Percentiles rank a stretch among this genome's conserved stretches.
Evolutionary conservation across 1,140 invertebrate genomes (phyloP).

Genomic region (Leptoteleia sp.): DNA sequence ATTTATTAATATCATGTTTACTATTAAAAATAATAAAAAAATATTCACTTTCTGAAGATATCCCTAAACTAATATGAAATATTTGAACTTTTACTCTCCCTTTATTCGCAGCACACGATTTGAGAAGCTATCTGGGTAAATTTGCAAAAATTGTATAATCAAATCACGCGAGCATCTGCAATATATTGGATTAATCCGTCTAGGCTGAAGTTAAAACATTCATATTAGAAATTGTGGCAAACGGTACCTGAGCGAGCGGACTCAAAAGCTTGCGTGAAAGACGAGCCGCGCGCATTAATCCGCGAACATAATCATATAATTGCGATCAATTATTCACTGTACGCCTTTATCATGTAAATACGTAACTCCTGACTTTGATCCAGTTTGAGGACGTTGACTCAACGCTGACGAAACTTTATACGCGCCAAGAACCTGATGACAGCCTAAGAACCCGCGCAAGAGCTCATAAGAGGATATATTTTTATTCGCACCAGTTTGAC

Average conservation of each 20-base stretch:
- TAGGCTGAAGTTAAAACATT: no score
- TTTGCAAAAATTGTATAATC: no score
- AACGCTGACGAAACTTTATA: slow-evolving; percentile 74
- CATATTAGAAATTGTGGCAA: no score
- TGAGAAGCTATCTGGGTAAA: no score
- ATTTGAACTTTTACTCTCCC: no score
- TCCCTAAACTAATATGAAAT: no score
- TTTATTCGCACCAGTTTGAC: slow-evolving; percentile 70
- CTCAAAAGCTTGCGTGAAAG: slow-evolving; percentile 32
- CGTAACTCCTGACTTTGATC: slow-evolving; percentile 58
- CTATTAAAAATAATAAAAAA: no score
- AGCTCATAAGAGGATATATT: slow-evolving; percentile 75
- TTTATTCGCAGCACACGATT: no score
- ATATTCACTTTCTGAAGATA: no score
- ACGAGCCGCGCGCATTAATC: slow-evolving; percentile 40
- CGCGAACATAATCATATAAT: slow-evolving; percentile 49
- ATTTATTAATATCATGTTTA: no score
- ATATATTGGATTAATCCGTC: no score
- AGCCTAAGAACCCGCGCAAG: slow-evolving; percentile 78
- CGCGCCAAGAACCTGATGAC: slow-evolving; percentile 77
- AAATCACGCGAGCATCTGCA: no score
- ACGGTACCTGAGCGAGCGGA: neutral
- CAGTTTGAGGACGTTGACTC: slow-evolving; percentile 63
- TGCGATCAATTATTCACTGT: slow-evolving; percentile 56
- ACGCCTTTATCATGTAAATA: slow-evolving; percentile 58